These are phyloP conservation scores for Acromyrmex echinatior DNA, from an alignment of 1,140 invertebrate genomes.

Conservation along the genomic window DNA sequence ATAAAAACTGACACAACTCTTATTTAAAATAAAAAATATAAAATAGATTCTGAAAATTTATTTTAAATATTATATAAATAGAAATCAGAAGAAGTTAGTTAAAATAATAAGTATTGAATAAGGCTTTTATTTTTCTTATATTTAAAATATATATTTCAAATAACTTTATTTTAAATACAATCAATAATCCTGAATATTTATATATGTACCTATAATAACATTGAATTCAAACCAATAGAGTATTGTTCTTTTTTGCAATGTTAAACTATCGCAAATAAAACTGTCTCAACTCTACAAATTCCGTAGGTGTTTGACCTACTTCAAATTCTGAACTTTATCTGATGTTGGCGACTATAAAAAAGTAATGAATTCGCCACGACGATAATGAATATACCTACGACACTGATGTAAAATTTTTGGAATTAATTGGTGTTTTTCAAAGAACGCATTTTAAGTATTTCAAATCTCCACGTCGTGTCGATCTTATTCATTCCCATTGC, in stretches of 20 bases:
- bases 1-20: too few relatives aligned
- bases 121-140: too few relatives aligned
- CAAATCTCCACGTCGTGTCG: conserved; percentile 60
- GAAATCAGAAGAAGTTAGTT: too few relatives aligned
- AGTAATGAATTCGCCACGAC: conserved; percentile 37
- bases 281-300: not conserved
- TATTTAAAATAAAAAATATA: too few relatives aligned
- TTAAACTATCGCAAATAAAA: not conserved
- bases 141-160: too few relatives aligned
- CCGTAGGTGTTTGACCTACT: not conserved
- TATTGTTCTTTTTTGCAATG: not conserved
- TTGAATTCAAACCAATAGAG: not conserved
- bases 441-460: conserved; percentile 71
- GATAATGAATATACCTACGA: conserved; percentile 40
- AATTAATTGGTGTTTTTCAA: conserved; percentile 33
- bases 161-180: too few relatives aligned
- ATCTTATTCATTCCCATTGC: conserved; percentile 41
- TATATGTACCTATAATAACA: not conserved
- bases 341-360: not conserved
- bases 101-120: too few relatives aligned
- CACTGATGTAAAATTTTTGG: conserved; percentile 46
- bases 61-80: too few relatives aligned
- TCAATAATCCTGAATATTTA: too few relatives aligned
- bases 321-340: not conserved
- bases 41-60: not conserved